A percentile compares a stretch with the other conserved stretches of the same genome.
These are phyloP conservation scores for Sebastes fasciatus DNA, from an alignment of 2,113 vertebrate species.

Conservation along the genomic window DNA sequence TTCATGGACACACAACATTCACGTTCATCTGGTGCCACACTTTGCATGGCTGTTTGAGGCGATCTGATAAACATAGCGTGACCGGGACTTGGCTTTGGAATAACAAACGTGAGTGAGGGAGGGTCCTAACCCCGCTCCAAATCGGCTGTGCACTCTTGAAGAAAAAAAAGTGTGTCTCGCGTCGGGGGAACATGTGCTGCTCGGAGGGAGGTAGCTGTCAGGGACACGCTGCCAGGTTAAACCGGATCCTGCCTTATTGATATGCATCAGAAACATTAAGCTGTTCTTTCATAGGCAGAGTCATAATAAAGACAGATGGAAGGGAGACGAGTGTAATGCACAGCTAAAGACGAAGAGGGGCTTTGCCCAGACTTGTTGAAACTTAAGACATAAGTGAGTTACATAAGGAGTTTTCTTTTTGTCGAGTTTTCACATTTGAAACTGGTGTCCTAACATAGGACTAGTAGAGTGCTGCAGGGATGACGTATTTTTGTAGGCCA, in stretches of 20 bases:
- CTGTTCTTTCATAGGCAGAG: not conserved
- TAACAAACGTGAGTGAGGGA: constrained; percentile 73
- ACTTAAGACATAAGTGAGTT: not conserved
- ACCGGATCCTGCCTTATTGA: constrained; percentile 31
- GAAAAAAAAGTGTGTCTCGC: constrained; percentile 50
- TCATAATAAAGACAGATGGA: constrained; percentile 1
- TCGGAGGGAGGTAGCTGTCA: constrained; percentile 38
- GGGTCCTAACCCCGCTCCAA: constrained; percentile 47
- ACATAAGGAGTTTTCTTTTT: not conserved
- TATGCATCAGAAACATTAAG: constrained; percentile 42
- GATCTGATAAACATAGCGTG: constrained; percentile 80
- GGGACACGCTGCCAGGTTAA: constrained; percentile 45
- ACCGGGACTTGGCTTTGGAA: constrained; percentile 62
- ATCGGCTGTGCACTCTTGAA: constrained; percentile 54
- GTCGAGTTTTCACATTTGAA: not conserved
- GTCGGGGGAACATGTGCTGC: constrained; percentile 31
- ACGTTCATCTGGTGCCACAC: constrained; percentile 43
- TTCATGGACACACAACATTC: constrained; percentile 36
- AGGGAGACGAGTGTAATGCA: not conserved
- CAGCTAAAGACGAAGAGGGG: not conserved
- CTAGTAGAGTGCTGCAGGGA: too few species aligned
- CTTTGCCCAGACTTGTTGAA: constrained; percentile 20
- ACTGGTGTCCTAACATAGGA: not conserved
- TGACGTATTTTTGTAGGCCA: too few species aligned
- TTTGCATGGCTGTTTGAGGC: constrained; percentile 59